Conservation (phyloP, 1,140 invertebrate genomes). For the Lethrus apterus region DNA sequence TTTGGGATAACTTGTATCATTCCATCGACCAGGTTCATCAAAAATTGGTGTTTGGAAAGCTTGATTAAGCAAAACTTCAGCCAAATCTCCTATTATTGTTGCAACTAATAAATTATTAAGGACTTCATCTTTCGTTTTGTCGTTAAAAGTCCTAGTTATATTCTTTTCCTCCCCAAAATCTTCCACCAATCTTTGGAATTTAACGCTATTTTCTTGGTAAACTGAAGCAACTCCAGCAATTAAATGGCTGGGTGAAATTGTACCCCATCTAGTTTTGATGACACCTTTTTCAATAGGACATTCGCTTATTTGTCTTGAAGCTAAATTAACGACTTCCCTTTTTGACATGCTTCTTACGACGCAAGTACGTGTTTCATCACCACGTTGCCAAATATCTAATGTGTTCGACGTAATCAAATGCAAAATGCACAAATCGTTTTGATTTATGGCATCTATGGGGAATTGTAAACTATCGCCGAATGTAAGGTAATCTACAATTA, state of each 20-base stretch:
- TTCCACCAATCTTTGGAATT: conserved; percentile 30
- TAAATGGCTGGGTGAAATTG: conserved; percentile 49
- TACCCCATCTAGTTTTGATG: conserved; percentile 49
- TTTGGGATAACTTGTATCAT: conserved; percentile 52
- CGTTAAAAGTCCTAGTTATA: conserved; percentile 6
- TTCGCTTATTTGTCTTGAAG: conserved; percentile 31
- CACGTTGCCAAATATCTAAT: conserved; percentile 45
- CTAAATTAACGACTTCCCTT: not conserved
- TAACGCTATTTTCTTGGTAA: conserved; percentile 48
- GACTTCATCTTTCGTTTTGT: conserved; percentile 19
- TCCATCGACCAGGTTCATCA: conserved; percentile 55
- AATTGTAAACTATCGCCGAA: conserved; percentile 44
- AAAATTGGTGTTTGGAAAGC: conserved; percentile 45
- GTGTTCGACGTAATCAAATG: conserved; percentile 54
- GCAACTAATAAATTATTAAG: conserved; percentile 52
- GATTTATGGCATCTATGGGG: conserved; percentile 41
- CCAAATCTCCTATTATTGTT: conserved; percentile 59
- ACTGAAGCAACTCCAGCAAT: conserved; percentile 51
- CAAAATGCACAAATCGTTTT: conserved; percentile 49
- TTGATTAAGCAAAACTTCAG: conserved; percentile 54
- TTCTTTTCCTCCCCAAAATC: conserved; percentile 21
- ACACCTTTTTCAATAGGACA: conserved; percentile 56
- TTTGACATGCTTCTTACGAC: conserved; percentile 1
- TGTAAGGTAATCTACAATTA: conserved; percentile 52
- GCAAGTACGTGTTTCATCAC: conserved; percentile 42